phyloP scores from a whole-genome alignment of 2,113 vertebrate species.

The Crotalus viridis region DNA sequence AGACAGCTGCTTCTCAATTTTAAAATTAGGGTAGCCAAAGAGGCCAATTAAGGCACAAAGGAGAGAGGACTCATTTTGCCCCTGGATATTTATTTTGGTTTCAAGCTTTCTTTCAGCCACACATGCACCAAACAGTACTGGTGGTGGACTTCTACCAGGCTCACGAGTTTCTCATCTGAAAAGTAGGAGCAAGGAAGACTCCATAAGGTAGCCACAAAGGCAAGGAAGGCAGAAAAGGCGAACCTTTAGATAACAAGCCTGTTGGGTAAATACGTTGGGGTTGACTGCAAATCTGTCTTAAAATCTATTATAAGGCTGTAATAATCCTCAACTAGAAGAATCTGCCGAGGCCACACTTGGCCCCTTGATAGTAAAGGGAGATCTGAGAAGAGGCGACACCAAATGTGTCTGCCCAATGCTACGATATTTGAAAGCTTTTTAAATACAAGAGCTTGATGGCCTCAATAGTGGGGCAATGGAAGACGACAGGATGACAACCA shows the following conservation, averaged over 20 bases:
- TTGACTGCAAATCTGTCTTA: background rate
- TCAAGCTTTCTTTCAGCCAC: background rate
- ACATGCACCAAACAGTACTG: background rate
- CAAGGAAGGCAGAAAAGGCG: background rate
- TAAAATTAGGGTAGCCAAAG: background rate
- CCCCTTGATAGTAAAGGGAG: no score
- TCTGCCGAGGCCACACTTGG: background rate
- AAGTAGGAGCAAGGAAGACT: background rate
- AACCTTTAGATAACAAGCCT: background rate
- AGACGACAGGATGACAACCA: background rate
- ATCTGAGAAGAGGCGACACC: background rate
- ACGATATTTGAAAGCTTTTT: background rate
- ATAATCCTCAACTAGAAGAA: background rate
- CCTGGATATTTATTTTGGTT: background rate
- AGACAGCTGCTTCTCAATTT: background rate
- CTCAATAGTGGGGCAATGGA: background rate
- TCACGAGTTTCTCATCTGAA: background rate
- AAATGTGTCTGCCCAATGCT: background rate
- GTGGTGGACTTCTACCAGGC: background rate
- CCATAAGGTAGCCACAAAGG: background rate
- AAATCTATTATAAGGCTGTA: background rate
- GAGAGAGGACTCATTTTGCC: background rate
- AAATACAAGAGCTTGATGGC: background rate
- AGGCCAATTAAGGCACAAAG: rapidly evolving
- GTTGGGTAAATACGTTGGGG: no score